Evolutionary conservation across 1,140 invertebrate species (phyloP).

Genomic region (Polypedilum vanderplanki): DNA sequence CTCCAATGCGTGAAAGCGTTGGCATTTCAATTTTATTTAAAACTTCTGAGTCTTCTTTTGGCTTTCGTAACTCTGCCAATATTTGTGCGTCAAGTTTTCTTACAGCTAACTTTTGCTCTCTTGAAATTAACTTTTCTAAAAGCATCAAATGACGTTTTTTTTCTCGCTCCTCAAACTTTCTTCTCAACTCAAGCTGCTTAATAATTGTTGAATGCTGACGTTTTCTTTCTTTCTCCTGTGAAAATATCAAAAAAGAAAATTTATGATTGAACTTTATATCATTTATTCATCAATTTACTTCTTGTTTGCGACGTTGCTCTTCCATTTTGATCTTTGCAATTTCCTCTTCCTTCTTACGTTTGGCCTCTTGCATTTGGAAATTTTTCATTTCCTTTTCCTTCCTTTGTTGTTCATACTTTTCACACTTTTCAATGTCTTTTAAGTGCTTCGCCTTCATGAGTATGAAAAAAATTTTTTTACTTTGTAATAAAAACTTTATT

Average conservation of each 20-base stretch:
- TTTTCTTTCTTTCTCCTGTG: conserved; percentile 79
- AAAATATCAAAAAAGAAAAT: neutral
- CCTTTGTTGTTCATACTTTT: conserved; percentile 66
- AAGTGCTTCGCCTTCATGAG: conserved; percentile 42
- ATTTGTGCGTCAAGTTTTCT: conserved; percentile 77
- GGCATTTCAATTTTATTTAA: conserved; percentile 68
- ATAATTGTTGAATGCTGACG: conserved; percentile 85
- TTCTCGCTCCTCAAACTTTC: conserved; percentile 82
- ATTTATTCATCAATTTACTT: conserved; percentile 49
- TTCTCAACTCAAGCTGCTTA: conserved; percentile 74
- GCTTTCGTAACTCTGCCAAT: conserved; percentile 74
- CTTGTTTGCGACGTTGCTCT: conserved; percentile 75
- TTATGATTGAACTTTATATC: neutral
- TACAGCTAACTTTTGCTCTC: conserved; percentile 75
- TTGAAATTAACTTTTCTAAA: conserved; percentile 39
- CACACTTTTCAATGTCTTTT: conserved; percentile 69
- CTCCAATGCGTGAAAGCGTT: conserved; percentile 67
- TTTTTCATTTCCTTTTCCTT: conserved; percentile 67
- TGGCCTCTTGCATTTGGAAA: conserved; percentile 66
- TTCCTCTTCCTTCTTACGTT: conserved; percentile 77
- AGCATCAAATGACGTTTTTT: conserved; percentile 65
- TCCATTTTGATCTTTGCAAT: conserved; percentile 74
- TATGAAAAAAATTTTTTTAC: neutral
- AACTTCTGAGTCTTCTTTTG: conserved; percentile 77
- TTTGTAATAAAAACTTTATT: neutral